Evolutionary conservation across 1,140 invertebrate genomes (phyloP).

Genomic region (Drosophila baimaii): DNA sequence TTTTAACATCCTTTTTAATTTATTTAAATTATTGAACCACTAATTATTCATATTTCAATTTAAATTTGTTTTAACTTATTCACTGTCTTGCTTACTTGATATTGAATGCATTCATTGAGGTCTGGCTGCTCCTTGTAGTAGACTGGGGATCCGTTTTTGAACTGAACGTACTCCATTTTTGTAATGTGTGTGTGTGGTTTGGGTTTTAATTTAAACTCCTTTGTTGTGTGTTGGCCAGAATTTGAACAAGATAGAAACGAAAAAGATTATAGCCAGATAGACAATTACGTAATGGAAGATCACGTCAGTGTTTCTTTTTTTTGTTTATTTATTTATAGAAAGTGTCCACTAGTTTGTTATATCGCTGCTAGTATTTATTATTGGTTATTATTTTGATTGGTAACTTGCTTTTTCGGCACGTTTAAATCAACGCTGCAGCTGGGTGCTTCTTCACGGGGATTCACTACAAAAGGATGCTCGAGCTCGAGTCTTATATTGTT

Average conservation of each 20-base stretch:
- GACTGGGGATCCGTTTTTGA: constrained; percentile 84
- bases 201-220: constrained; percentile 78
- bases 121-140: constrained; percentile 84
- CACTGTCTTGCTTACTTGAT: constrained; percentile 77
- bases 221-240: constrained; percentile 53
- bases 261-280: constrained; percentile 59
- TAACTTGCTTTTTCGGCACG: constrained; percentile 77
- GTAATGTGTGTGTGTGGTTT: constrained; percentile 54
- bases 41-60: not conserved
- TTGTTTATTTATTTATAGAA: constrained; percentile 14
- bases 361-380: constrained; percentile 15
- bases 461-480: constrained; percentile 63
- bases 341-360: constrained; percentile 20
- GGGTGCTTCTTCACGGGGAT: constrained; percentile 66
- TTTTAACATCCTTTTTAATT: not conserved
- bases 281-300: constrained; percentile 63
- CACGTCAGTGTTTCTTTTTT: constrained; percentile 27
- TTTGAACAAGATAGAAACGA: constrained; percentile 53
- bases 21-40: not conserved
- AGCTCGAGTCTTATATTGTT: constrained; percentile 70
- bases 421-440: constrained; percentile 74
- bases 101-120: constrained; percentile 84
- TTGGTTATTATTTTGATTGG: constrained; percentile 19
- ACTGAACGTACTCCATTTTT: constrained; percentile 84
- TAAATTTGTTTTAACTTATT: not conserved